phyloP scores from a whole-genome alignment of 2,797 vertebrate genomes.

The Spea hammondii region DNA sequence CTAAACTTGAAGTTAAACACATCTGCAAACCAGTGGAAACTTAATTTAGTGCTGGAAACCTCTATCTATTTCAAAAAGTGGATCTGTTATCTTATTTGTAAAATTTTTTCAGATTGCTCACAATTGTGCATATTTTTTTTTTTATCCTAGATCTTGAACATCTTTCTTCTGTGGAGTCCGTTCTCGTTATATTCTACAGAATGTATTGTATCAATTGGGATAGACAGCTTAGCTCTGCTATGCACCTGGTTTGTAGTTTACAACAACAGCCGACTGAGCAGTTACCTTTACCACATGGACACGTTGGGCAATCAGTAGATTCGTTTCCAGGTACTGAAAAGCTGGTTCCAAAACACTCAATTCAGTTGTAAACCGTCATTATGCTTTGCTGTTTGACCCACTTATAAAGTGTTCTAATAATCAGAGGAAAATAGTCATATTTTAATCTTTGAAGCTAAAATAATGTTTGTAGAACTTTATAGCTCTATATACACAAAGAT shows the following conservation, averaged over 20 bases:
- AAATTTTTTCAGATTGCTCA: not conserved
- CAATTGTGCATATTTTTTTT: no score
- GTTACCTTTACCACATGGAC: not conserved
- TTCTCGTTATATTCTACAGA: not conserved
- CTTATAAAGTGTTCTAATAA: not conserved
- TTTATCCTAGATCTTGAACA: not conserved
- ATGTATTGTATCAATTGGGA: constrained; percentile 1
- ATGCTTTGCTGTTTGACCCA: not conserved
- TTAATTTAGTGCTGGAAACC: no score
- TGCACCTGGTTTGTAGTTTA: not conserved
- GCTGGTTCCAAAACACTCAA: not conserved
- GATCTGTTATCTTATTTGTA: not conserved
- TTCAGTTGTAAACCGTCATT: no score
- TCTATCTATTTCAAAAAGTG: no score
- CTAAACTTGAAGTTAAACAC: no score
- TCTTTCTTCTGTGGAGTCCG: not conserved
- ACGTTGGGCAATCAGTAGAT: not conserved
- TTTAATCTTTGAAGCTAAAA: not conserved
- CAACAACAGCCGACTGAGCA: not conserved
- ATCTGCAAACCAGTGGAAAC: no score
- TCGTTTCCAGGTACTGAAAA: not conserved
- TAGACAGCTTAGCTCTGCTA: not conserved
- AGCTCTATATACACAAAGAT: no score
- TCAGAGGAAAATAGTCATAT: not conserved
- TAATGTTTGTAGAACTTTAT: not conserved